Conservation (phyloP, 2,113 vertebrate genomes). For the Rhinichthys klamathensis region DNA sequence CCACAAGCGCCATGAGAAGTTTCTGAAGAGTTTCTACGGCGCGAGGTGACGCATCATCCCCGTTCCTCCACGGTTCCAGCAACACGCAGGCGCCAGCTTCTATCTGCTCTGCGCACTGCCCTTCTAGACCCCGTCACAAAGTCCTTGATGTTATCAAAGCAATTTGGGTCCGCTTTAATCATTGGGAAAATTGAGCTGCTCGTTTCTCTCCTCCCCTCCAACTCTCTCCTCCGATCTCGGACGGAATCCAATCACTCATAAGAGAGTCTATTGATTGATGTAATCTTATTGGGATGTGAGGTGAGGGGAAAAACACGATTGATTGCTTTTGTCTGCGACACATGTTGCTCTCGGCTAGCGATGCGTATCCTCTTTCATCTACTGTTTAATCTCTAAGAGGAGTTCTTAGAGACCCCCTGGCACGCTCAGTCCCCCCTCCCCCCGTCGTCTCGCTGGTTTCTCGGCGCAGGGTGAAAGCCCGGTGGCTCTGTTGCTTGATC, state of each 20-base stretch:
- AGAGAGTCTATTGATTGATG: constrained; percentile 82
- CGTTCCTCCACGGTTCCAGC: constrained; percentile 50
- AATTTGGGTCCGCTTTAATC: constrained; percentile 84
- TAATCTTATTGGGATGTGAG: constrained; percentile 82
- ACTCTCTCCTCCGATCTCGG: constrained; percentile 62
- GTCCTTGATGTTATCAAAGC: constrained; percentile 82
- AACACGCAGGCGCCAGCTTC: constrained; percentile 57
- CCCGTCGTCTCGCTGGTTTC: neutral
- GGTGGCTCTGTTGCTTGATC: constrained; percentile 53
- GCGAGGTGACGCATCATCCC: neutral
- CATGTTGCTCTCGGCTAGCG: constrained; percentile 73
- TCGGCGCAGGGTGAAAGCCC: constrained; percentile 28
- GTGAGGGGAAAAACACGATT: constrained; percentile 71
- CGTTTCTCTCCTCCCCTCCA: constrained; percentile 53
- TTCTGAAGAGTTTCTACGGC: neutral
- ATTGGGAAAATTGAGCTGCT: constrained; percentile 79
- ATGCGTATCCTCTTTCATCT: constrained; percentile 77
- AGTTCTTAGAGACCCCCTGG: constrained; percentile 58
- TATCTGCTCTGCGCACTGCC: constrained; percentile 72
- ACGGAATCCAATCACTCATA: constrained; percentile 83
- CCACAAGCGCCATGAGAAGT: neutral
- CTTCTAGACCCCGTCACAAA: constrained; percentile 77
- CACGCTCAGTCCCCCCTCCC: neutral
- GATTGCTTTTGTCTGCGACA: constrained; percentile 80
- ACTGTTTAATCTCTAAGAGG: constrained; percentile 69